Conservation (phyloP, 2,888 invertebrate species). For the Chymomyza amoena region DNA sequence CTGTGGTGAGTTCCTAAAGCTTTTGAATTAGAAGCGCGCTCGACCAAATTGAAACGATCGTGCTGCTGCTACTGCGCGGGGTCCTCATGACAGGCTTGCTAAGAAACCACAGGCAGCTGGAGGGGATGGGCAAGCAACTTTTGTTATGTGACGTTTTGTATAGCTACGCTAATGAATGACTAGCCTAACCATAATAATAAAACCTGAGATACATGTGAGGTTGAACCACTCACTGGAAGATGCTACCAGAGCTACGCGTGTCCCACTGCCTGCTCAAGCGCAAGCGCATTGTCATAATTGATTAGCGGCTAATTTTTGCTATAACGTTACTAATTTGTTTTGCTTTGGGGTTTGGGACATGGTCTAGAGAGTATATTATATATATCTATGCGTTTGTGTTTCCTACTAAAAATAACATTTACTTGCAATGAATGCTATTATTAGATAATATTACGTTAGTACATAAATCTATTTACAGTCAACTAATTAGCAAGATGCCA, state of each 20-base stretch:
- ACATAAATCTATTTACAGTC: not conserved
- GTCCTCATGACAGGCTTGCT: constrained; percentile 26
- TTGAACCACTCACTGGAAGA: constrained; percentile 12
- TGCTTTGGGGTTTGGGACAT: constrained; percentile 21
- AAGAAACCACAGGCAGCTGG: constrained; percentile 20
- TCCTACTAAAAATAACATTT: constrained; percentile 46
- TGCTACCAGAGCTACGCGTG: not conserved
- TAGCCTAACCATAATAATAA: not conserved
- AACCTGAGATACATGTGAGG: not conserved
- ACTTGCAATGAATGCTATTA: constrained; percentile 47
- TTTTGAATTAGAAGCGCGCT: constrained; percentile 10
- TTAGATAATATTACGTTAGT: constrained; percentile 31
- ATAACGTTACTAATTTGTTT: constrained; percentile 24
- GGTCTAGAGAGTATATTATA: not conserved
- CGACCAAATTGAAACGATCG: not conserved
- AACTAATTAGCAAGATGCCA: constrained; percentile 12
- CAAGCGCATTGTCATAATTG: constrained; percentile 35
- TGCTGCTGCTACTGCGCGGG: not conserved
- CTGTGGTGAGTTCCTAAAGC: constrained; percentile 33
- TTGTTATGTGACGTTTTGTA: not conserved
- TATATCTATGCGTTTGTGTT: constrained; percentile 9
- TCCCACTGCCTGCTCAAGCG: constrained; percentile 13
- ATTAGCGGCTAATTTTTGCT: constrained; percentile 36
- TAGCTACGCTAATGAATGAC: not conserved
- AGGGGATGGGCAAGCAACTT: not conserved